Percentiles rank a stretch among this genome's conserved stretches.
Evolutionary conservation across 2,888 invertebrate species (phyloP).

Genomic region (Ischnus inquisitorius): DNA sequence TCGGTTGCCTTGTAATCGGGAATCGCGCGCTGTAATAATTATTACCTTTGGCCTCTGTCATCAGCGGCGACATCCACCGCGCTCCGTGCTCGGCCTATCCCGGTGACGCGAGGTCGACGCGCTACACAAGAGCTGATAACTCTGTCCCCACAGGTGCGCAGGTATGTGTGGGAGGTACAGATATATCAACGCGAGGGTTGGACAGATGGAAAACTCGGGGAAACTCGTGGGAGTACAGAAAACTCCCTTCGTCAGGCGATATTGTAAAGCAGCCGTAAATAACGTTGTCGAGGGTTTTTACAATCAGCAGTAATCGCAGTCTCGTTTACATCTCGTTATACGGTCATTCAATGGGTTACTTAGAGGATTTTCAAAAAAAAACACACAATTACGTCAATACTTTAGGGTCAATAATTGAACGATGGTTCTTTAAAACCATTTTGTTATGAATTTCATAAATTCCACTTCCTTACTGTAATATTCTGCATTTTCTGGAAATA

Average conservation of each 20-base stretch:
- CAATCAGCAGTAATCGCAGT: constrained; percentile 70
- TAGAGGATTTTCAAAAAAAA: not conserved
- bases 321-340: constrained; percentile 64
- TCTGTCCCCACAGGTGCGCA: constrained; percentile 35
- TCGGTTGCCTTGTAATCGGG: constrained; percentile 83
- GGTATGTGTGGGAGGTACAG: constrained; percentile 21
- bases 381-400: not conserved
- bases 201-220: constrained; percentile 30
- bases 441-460: not conserved
- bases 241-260: constrained; percentile 75
- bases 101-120: constrained; percentile 54
- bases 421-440: not conserved
- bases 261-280: constrained; percentile 70
- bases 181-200: constrained; percentile 6
- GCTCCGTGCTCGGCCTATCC: constrained; percentile 36
- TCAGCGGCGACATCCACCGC: constrained; percentile 82
- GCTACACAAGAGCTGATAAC: constrained; percentile 40
- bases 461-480: not conserved
- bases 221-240: constrained; percentile 56
- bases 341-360: constrained; percentile 60
- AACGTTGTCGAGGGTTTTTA: constrained; percentile 70
- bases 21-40: constrained; percentile 85
- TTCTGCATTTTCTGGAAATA: not conserved
- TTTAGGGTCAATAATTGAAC: not conserved
- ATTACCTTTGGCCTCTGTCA: constrained; percentile 83